These are phyloP conservation scores for Heterotilapia buettikoferi DNA, from an alignment of 2,113 vertebrate genomes.

Conservation along the genomic window DNA sequence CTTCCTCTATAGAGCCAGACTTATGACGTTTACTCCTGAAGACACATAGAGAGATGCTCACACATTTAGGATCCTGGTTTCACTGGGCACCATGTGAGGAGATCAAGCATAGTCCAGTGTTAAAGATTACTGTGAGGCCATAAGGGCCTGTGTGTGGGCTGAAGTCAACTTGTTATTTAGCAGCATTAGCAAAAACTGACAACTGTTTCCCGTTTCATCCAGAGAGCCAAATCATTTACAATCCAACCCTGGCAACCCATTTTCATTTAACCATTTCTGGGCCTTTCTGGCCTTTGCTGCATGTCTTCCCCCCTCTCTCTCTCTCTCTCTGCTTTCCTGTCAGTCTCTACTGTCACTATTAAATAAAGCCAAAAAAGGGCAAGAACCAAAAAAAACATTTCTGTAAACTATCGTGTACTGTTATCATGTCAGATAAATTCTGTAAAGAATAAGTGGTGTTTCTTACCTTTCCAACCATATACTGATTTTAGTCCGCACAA, in stretches of 20 bases:
- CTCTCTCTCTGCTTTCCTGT: neutral
- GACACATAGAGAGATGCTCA: neutral
- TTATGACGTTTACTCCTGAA: constrained; percentile 93
- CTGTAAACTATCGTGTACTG: neutral
- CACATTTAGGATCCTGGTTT: neutral
- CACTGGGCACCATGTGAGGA: neutral
- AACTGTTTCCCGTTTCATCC: neutral
- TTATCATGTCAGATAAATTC: neutral
- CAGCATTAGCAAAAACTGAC: neutral
- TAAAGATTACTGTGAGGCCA: neutral
- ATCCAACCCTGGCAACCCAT: neutral
- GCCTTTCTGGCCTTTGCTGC: neutral
- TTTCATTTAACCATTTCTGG: neutral
- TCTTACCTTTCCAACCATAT: neutral
- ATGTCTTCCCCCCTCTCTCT: accelerated
- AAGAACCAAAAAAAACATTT: neutral
- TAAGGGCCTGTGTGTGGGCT: neutral
- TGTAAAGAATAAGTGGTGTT: neutral
- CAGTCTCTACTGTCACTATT: neutral
- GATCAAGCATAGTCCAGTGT: neutral
- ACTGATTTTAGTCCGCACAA: neutral
- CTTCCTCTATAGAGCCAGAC: constrained; percentile 95
- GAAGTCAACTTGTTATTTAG: neutral
- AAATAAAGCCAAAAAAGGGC: neutral
- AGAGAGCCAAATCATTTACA: neutral